Conservation (phyloP, 2,797 vertebrate species). For the Hippopotamyrus pictus region DNA sequence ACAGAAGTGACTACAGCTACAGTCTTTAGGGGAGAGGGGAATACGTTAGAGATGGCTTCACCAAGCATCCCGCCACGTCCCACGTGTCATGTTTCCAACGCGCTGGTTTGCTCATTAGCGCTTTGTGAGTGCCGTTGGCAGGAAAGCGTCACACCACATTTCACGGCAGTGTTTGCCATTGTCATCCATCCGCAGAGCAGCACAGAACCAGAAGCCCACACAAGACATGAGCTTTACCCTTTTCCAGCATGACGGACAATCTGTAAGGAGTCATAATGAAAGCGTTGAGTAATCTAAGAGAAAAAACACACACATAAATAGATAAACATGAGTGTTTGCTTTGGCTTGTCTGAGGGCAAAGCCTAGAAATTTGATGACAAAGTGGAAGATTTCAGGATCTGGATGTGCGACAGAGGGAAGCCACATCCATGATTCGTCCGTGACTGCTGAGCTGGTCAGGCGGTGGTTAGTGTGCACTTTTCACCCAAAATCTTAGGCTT, state of each 20-base stretch:
- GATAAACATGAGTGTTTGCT: conserved; percentile 17
- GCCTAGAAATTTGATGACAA: conserved; percentile 23
- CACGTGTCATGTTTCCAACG: too few relatives aligned
- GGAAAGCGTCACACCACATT: background rate
- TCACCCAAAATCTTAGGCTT: background rate
- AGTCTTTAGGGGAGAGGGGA: background rate
- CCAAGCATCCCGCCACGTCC: background rate
- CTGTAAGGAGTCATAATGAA: background rate
- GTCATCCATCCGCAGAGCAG: background rate
- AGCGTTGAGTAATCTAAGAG: background rate
- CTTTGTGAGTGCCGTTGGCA: background rate
- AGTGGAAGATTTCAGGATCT: conserved; percentile 14
- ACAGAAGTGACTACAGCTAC: background rate
- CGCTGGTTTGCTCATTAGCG: background rate
- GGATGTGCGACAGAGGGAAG: conserved; percentile 4
- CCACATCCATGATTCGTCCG: conserved; percentile 21
- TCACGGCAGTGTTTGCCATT: background rate
- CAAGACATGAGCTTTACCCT: background rate
- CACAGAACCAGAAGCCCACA: background rate
- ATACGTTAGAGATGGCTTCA: background rate
- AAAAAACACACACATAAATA: background rate
- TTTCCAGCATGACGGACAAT: background rate
- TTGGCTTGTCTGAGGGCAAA: conserved; percentile 18
- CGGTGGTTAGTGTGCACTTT: background rate
- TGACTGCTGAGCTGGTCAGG: conserved; percentile 11